Conservation (phyloP, 2,113 vertebrate species). For the Catagonus wagneri region DNA sequence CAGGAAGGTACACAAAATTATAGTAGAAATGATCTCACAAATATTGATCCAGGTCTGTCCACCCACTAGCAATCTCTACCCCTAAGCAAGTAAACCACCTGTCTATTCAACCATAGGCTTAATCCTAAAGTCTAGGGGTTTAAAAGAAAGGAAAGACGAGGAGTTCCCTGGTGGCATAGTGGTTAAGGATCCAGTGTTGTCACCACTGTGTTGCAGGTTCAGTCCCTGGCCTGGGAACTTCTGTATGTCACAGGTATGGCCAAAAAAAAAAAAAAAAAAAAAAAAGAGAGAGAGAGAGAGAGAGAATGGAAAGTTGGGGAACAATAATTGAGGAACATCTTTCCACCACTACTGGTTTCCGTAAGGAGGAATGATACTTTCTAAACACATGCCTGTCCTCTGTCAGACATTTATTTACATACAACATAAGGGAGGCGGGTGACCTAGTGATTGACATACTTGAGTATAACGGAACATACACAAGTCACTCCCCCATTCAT, state of each 20-base stretch:
- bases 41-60: neutral
- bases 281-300: too few relatives aligned
- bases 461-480: fast-evolving
- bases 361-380: neutral
- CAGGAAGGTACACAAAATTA: neutral
- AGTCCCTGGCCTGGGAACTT: too few relatives aligned
- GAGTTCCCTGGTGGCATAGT: too few relatives aligned
- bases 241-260: too few relatives aligned
- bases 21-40: neutral
- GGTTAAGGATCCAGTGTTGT: too few relatives aligned
- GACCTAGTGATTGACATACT: neutral
- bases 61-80: neutral
- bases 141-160: neutral
- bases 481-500: neutral
- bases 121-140: neutral
- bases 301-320: neutral
- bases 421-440: neutral
- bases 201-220: too few relatives aligned
- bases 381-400: neutral
- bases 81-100: fast-evolving
- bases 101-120: neutral
- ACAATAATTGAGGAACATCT: neutral
- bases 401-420: neutral
- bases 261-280: too few relatives aligned
- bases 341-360: neutral